Evolutionary conservation across 2,797 vertebrate species (phyloP).

Genomic region (Amphiprion clarkii): DNA sequence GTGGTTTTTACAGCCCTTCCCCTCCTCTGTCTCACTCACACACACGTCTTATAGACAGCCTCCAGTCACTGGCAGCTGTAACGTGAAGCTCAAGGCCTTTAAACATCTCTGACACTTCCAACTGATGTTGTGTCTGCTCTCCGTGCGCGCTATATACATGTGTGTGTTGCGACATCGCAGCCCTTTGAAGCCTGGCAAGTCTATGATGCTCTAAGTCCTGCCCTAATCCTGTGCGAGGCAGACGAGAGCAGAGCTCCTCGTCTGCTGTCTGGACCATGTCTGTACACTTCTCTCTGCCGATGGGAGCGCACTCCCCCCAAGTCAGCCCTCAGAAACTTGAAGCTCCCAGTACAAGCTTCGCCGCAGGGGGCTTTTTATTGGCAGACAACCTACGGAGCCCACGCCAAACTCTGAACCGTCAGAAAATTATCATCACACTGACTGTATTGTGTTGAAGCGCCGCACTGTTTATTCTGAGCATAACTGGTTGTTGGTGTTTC

Average conservation of each 20-base stretch:
- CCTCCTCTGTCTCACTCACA: constrained; percentile 62
- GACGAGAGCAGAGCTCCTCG: constrained; percentile 65
- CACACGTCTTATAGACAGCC: constrained; percentile 64
- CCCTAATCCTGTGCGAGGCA: constrained; percentile 76
- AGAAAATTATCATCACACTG: constrained; percentile 61
- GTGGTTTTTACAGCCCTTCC: constrained; percentile 78
- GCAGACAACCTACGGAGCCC: constrained; percentile 50
- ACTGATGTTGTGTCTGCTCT: constrained; percentile 78
- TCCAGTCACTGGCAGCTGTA: constrained; percentile 69
- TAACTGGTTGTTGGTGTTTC: constrained; percentile 37
- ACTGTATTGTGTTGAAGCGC: constrained; percentile 54
- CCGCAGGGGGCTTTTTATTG: constrained; percentile 71
- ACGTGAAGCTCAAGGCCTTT: constrained; percentile 68
- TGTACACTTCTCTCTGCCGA: constrained; percentile 53
- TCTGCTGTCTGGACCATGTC: constrained; percentile 75
- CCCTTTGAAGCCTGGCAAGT: constrained; percentile 73
- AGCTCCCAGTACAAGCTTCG: constrained; percentile 54
- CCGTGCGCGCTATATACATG: constrained; percentile 53
- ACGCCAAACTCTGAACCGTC: constrained; percentile 61
- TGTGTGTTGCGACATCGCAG: constrained; percentile 64
- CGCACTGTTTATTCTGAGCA: constrained; percentile 50
- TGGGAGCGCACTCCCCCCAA: constrained; percentile 5
- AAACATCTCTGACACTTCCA: constrained; percentile 62
- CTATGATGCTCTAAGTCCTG: constrained; percentile 78
- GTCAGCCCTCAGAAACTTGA: constrained; percentile 60